Evolutionary conservation across 2,797 vertebrate genomes (phyloP), one percentile per base, ranked within the genome.

Genomic region (Galaxias olidus): DNA sequence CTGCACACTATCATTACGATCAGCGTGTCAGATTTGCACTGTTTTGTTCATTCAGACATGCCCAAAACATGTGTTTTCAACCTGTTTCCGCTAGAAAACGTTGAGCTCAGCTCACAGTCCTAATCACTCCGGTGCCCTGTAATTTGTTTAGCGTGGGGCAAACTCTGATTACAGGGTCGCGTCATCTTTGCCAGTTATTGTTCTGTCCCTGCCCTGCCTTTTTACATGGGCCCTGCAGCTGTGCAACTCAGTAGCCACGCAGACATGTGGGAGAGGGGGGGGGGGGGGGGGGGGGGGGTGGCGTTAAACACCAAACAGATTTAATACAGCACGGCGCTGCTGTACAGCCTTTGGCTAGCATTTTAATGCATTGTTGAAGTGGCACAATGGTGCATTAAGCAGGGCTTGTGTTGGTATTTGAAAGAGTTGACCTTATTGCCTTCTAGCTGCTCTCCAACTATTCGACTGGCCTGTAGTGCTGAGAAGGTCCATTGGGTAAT

Each of bases 161-260:
- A 83, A 82, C 83, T 87, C 79, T 90, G 89, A 93, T 92, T 92
- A 91, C 86, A 89, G 88, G 84, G 87, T 87, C 65, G 73, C 81
- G 65, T 87, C 86, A 82, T 86, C 81, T 88, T 89, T 89, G 73
- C 66, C 68, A 69, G 80, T 86, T 88, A 88, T 88, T 85, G 88
- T 88, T 87, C 87, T 60, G 76, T 62, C 66, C 73, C 81, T 77
- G 68, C 80, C 72, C 65, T 9, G 41, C 48, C 54, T 79, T 82
- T 78, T 83, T 72, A 69, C 51, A 54, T 19, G 0, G 56, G 76
- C 73, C 86, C 78, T 66, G 75, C 87, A 87, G 90, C 88, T 86
- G 88, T 60, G 79, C 17, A 77, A 76, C 76, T 85, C 76, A 65
- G 62, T 62, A 77, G 71, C 59, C 30, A 57, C 60, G 68, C 61